Base-by-base conservation (phyloP, 2,113 vertebrate genomes). In the Dipodomys spectabilis region DNA sequence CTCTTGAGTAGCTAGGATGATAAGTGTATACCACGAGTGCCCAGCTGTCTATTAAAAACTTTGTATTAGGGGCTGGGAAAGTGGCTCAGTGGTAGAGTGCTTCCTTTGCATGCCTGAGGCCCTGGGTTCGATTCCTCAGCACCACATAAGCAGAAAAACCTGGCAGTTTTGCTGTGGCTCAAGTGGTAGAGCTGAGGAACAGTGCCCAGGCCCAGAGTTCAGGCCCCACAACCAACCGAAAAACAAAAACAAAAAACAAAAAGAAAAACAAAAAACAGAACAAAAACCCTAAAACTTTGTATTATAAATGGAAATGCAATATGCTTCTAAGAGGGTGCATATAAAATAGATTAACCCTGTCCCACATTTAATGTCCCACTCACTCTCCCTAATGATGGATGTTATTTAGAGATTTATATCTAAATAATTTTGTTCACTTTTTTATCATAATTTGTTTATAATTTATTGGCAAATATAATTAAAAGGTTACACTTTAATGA, bases 401-500 rank as follows among this genome's bases (percentile, higher is more conserved):
- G 57, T 81, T 92, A 91, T 78, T 81, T 90, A 68, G 22, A 86
- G 20, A 95, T 74, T 91, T 94, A 81, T 69, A 49, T 86, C 75
- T 89, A 32, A 95, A 91, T 49, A 77, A 88, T 78, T 86, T 80
- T 94, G 65, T 88, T 8, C 87, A 79, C 82, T 86, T 57, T 71
- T 27, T 60, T 78, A 19, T 32, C 13, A 74, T 73, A 5, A 90
- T 90, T 79, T 93, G 62, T 91, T 90, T 87, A 73, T 84, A 84
- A 16, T 71, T 85, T 92, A 86, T 82, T 93, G 92, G 75, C 67
- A 93, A 94, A 90, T 79, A 53, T 75, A 93, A 90, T 87, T 95
- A 92, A 95, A 97, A 93, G 74, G 15, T 88, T 92, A 96, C 73
- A 15, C 39, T 28, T 95, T 96, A 32, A 93, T 92, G 90, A 90